These are phyloP conservation scores for Sander vitreus DNA, from an alignment of 2,113 vertebrate genomes.

Conservation along the genomic window DNA sequence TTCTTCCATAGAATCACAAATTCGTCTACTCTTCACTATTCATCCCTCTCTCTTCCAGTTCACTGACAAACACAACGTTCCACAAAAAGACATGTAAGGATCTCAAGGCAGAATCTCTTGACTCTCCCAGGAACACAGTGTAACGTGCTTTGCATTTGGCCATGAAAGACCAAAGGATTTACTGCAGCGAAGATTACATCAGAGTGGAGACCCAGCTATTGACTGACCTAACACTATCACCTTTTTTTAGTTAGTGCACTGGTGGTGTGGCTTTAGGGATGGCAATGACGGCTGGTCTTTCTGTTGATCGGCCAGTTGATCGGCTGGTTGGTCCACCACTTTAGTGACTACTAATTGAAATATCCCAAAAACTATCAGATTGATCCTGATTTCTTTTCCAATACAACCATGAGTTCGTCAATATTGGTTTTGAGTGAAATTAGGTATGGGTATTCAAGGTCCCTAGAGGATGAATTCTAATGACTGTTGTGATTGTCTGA, in stretches of 20 bases:
- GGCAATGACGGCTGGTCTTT: neutral
- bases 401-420: neutral
- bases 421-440: neutral
- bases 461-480: neutral
- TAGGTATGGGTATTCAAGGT: neutral
- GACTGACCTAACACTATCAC: neutral
- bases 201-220: neutral
- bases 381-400: neutral
- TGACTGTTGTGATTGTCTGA: neutral
- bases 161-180: slow-evolving; percentile 12
- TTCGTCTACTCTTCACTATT: slow-evolving; percentile 38
- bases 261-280: neutral
- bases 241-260: slow-evolving; percentile 1
- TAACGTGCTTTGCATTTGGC: slow-evolving; percentile 23
- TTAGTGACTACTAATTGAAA: neutral
- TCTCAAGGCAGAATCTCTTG: slow-evolving; percentile 27
- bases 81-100: slow-evolving; percentile 43
- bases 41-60: slow-evolving; percentile 28
- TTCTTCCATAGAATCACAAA: slow-evolving; percentile 33
- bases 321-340: neutral
- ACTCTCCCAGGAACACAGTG: slow-evolving; percentile 37
- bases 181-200: slow-evolving; percentile 19
- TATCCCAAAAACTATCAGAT: neutral
- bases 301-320: neutral
- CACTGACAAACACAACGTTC: slow-evolving; percentile 26